Evolutionary conservation across 2,888 invertebrate genomes (phyloP), one percentile per base, ranked within the genome.

Genomic region (Drosophila recens): DNA sequence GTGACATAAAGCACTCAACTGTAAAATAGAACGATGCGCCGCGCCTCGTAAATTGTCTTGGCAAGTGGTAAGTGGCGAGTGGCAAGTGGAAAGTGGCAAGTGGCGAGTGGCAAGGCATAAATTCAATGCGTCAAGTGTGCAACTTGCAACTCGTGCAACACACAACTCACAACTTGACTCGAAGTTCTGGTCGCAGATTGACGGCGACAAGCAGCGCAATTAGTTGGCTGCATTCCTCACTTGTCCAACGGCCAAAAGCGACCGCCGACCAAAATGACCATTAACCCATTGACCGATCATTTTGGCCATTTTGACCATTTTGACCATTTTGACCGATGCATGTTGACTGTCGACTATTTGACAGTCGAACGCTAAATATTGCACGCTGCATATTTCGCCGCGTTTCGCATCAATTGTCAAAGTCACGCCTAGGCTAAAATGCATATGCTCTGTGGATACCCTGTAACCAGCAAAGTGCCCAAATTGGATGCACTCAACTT

Each of bases 71-170:
- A 46, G 62, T 69, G 68, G 72, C 34, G 52, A 56, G 54, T 52
- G 67, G 67, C 34, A 58, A 62, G 52, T 46, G 54, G 48, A 20
- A 30, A 57, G 57, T 43, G 64, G 65, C 65, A 51, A 57, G 48
- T 33, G 49, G 48, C 52, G 42, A 53, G 43, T 67, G 52, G 61
- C 42, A 59, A 62, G 52, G 66, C 77, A 77, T 77, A 79, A 77
- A 77, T 77, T 71, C 80, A 75, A 64, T 64, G 71, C 77, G 80
- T 71, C 80, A 71, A 77, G 79, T 74, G 79, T 68, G 72, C 59
- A 64, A 46, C 59, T 51, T 27, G 27, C 27, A 27, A 27, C 27
- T 27, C 23, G 54, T 62, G 73, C 57, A 38, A 56, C 57, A 34
- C 20, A 20, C 23, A 23, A 23, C 23, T 23, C 49, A 49, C 48